These are phyloP conservation scores for Cercopithecus mona DNA, from an alignment of 2,113 vertebrate species.

Conservation along the genomic window DNA sequence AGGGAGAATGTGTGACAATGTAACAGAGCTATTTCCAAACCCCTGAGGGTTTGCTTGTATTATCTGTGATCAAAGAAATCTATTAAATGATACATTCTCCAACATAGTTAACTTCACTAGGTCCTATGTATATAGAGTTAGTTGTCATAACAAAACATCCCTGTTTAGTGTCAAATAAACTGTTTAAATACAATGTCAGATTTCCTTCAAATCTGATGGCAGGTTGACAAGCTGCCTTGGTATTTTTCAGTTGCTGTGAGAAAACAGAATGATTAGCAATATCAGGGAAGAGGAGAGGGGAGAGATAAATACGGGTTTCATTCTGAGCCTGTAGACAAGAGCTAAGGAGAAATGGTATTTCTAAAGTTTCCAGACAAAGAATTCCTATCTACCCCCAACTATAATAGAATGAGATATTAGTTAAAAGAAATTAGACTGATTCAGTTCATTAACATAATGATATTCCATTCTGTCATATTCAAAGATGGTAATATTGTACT, in stretches of 20 bases:
- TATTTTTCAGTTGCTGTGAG: neutral
- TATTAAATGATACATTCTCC: neutral
- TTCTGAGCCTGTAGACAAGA: neutral
- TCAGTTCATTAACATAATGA: neutral
- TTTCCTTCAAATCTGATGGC: neutral
- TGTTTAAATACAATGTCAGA: neutral
- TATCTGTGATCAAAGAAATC: neutral
- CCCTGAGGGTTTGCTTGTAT: neutral
- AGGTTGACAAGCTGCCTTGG: neutral
- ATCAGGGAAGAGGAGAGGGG: neutral
- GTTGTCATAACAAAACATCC: neutral
- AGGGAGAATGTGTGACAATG: neutral
- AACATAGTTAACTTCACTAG: neutral
- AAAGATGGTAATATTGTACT: neutral
- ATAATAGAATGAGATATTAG: neutral
- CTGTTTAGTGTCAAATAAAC: neutral
- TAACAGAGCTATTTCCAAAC: neutral
- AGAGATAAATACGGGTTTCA: neutral
- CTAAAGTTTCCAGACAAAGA: slow-evolving; percentile 31
- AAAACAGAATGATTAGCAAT: neutral
- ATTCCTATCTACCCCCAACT: neutral
- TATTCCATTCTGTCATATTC: neutral
- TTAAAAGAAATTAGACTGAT: slow-evolving; percentile 1
- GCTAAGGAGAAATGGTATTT: neutral
- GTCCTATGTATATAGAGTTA: neutral